Evolutionary conservation across 2,797 vertebrate genomes (phyloP).

Genomic region (Pseudocheirus occidentalis): DNA sequence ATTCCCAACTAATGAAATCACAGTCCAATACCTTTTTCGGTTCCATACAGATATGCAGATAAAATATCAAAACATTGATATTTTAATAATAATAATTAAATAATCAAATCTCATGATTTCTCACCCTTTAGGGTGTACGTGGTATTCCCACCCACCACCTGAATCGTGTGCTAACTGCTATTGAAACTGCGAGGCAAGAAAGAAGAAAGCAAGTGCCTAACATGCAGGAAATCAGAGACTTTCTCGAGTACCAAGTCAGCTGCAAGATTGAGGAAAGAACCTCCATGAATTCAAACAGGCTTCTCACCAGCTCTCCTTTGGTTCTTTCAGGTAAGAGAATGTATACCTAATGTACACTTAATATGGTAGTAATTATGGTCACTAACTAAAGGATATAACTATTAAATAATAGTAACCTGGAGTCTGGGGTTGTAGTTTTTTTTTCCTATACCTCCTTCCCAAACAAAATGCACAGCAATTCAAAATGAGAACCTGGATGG

Average conservation of each 20-base stretch:
- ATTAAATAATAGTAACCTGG: neutral
- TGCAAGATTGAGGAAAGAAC: slow-evolving; percentile 79
- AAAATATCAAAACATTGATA: neutral
- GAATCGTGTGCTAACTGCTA: slow-evolving; percentile 75
- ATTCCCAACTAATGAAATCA: neutral
- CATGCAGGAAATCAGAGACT: slow-evolving; percentile 82
- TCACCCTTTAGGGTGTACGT: slow-evolving; percentile 79
- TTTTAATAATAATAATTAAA: too few species aligned
- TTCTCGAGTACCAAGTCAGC: slow-evolving; percentile 81
- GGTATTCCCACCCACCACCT: slow-evolving; percentile 84
- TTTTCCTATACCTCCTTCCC: neutral
- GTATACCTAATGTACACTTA: neutral
- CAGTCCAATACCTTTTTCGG: neutral
- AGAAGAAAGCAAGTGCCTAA: slow-evolving; percentile 80
- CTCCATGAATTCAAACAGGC: slow-evolving; percentile 61
- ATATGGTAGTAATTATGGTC: neutral
- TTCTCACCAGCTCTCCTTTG: slow-evolving; percentile 42
- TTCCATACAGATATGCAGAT: neutral
- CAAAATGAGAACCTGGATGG: neutral
- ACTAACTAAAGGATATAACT: neutral
- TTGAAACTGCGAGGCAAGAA: slow-evolving; percentile 78
- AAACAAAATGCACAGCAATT: neutral
- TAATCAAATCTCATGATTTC: neutral
- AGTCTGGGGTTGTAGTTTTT: slow-evolving; percentile 14
- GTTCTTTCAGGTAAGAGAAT: slow-evolving; percentile 55